A percentile compares a stretch with the other conserved stretches of the same genome.
These are phyloP conservation scores for Oligia latruncula DNA, from an alignment of 2,888 invertebrate species.

Conservation along the genomic window DNA sequence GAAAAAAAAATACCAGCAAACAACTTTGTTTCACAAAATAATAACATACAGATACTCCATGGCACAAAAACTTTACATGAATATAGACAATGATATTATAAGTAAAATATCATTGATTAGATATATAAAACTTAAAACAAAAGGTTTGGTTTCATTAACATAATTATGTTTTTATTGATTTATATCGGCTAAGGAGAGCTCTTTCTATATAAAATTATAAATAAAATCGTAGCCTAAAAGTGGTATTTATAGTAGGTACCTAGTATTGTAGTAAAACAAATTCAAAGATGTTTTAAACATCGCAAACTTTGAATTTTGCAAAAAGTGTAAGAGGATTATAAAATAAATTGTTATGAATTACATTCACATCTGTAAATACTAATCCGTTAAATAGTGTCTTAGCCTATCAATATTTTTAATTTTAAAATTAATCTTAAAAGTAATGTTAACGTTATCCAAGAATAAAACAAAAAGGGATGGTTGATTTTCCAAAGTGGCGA, in stretches of 20 bases:
- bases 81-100: background rate
- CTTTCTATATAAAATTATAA: conserved; percentile 17
- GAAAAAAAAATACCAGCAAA: conserved; percentile 35
- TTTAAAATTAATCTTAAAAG: conserved; percentile 11
- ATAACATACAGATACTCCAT: conserved; percentile 47
- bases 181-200: conserved; percentile 21
- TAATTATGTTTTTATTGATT: conserved; percentile 10
- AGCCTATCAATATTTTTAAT: conserved; percentile 1
- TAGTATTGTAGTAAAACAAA: conserved; percentile 14
- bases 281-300: conserved; percentile 50
- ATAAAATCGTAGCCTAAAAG: conserved; percentile 31
- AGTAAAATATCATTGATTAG: no score
- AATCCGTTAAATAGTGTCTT: conserved; percentile 18
- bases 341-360: conserved; percentile 42
- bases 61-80: conserved; percentile 48
- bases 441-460: conserved; percentile 1
- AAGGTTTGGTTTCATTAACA: conserved; percentile 43
- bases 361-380: conserved; percentile 37
- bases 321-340: conserved; percentile 23
- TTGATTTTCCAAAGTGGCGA: conserved; percentile 13
- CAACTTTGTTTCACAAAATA: conserved; percentile 50
- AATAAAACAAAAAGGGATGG: background rate
- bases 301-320: conserved; percentile 38
- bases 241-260: conserved; percentile 5
- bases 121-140: conserved; percentile 40